Conservation (phyloP, 2,888 invertebrate species). For the Pedicia rivosa region DNA sequence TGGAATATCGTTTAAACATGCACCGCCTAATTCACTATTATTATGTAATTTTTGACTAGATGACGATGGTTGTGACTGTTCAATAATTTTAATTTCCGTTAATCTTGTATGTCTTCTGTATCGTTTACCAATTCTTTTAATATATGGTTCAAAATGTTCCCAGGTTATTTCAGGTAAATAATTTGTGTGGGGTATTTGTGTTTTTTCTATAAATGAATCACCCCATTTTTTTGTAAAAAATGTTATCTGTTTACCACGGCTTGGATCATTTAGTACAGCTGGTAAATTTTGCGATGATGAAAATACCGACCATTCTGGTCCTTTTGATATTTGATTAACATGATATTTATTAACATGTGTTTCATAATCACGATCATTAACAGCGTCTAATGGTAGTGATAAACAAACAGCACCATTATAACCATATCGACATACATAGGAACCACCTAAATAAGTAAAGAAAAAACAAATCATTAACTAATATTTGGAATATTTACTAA, state of each 20-base stretch:
- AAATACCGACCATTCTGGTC: constrained; percentile 41
- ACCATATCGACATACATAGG: constrained; percentile 76
- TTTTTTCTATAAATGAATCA: constrained; percentile 77
- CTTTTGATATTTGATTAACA: constrained; percentile 28
- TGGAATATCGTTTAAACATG: constrained; percentile 51
- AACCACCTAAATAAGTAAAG: too few species aligned
- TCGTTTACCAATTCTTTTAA: constrained; percentile 57
- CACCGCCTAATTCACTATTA: constrained; percentile 8
- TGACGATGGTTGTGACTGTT: constrained; percentile 6
- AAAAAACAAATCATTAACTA: too few species aligned
- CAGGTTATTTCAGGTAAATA: constrained; percentile 69
- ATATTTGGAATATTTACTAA: too few species aligned
- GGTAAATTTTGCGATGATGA: constrained; percentile 89
- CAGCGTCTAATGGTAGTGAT: constrained; percentile 75
- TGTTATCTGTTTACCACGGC: constrained; percentile 74
- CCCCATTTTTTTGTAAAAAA: constrained; percentile 99
- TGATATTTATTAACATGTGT: constrained; percentile 63
- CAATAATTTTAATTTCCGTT: constrained; percentile 1
- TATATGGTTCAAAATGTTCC: constrained; percentile 74
- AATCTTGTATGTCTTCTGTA: constrained; percentile 45
- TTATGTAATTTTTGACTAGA: too few species aligned
- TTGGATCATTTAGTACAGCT: constrained; percentile 90
- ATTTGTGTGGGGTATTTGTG: constrained; percentile 57
- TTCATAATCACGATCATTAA: constrained; percentile 75
- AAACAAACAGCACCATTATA: constrained; percentile 75